Evolutionary conservation across 2,797 vertebrate genomes (phyloP).

Genomic region (Enteromius treurensis): DNA sequence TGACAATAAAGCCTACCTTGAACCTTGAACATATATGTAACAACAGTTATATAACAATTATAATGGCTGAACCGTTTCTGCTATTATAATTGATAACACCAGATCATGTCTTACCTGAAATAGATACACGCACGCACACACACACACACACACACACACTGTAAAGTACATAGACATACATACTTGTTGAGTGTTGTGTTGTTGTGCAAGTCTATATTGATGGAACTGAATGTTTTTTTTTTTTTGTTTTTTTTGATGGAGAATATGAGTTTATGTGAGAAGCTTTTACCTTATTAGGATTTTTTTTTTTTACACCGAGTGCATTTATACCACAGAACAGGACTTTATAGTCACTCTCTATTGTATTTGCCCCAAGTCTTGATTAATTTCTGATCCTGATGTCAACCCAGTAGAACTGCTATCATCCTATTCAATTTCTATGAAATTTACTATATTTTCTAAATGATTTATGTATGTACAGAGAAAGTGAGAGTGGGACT

Average conservation of each 20-base stretch:
- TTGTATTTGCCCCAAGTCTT: neutral
- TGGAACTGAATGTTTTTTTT: neutral
- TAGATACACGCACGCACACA: too few relatives aligned
- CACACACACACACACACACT: neutral
- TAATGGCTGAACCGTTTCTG: too few relatives aligned
- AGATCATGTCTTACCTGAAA: too few relatives aligned
- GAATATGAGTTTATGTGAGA: neutral
- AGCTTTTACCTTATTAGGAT: neutral
- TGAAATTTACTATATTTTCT: slow-evolving; percentile 28
- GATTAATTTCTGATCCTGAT: neutral
- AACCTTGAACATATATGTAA: too few relatives aligned
- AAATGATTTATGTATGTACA: neutral
- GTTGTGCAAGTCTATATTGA: neutral
- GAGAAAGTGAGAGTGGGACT: slow-evolving; percentile 48
- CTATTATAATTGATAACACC: too few relatives aligned
- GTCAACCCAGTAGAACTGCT: neutral
- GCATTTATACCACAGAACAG: neutral
- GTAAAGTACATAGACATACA: neutral
- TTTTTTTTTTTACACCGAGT: neutral
- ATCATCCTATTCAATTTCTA: neutral
- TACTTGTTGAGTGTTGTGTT: neutral
- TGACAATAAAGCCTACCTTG: too few relatives aligned
- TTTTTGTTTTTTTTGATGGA: neutral
- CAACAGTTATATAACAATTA: too few relatives aligned
- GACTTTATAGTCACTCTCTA: neutral